Percentiles rank a stretch among this genome's conserved stretches.
Conservation (phyloP, 2,113 vertebrate genomes). For the Epinephelus fuscoguttatus region DNA sequence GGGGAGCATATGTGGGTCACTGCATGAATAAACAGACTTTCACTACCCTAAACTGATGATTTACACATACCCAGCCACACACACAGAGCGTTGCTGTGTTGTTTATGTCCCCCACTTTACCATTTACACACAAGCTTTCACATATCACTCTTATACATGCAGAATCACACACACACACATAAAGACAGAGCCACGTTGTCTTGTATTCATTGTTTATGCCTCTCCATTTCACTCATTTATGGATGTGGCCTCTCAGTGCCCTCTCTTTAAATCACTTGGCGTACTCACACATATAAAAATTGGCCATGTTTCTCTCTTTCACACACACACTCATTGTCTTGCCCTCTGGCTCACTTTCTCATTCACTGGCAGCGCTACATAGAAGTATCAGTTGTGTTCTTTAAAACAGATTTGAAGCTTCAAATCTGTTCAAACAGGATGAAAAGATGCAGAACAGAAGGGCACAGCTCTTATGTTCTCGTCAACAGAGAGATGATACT, state of each 20-base stretch:
- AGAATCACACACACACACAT: background rate
- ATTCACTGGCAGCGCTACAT: background rate
- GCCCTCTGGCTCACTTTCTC: slow-evolving; percentile 39
- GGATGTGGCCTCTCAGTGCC: slow-evolving; percentile 60
- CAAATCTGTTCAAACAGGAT: slow-evolving; percentile 38
- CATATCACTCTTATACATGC: slow-evolving; percentile 41
- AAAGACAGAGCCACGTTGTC: slow-evolving; percentile 61
- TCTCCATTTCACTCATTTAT: slow-evolving; percentile 75
- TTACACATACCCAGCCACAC: slow-evolving; percentile 55
- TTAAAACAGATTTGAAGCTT: slow-evolving; percentile 13
- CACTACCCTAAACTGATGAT: slow-evolving; percentile 65
- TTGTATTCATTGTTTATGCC: slow-evolving; percentile 68
- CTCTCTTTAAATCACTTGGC: slow-evolving; percentile 64
- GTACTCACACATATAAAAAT: slow-evolving; percentile 59
- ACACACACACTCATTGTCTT: slow-evolving; percentile 30
- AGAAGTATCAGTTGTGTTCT: background rate
- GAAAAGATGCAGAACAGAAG: slow-evolving; percentile 18
- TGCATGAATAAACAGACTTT: slow-evolving; percentile 77
- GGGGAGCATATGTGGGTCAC: slow-evolving; percentile 78
- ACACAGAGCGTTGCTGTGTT: slow-evolving; percentile 53
- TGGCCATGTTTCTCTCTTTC: slow-evolving; percentile 43
- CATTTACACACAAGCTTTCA: slow-evolving; percentile 52
- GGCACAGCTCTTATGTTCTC: background rate
- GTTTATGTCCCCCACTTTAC: slow-evolving; percentile 67
- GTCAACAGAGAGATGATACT: slow-evolving; percentile 36